Conservation (phyloP, 2,888 invertebrate species). For the Cosmopolites sordidus region DNA sequence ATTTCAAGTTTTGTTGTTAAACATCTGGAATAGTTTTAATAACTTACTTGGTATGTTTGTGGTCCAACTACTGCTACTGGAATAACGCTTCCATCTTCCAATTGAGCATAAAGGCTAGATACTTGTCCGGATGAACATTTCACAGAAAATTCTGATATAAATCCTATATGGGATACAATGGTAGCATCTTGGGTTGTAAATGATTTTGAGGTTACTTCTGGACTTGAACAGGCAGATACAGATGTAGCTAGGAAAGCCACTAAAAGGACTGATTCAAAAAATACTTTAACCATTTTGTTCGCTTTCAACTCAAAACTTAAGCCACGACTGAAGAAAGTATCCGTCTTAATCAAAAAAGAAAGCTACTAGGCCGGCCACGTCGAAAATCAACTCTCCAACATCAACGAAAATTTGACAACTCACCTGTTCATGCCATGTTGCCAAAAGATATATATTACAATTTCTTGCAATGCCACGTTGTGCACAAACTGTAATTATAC, state of each 20-base stretch:
- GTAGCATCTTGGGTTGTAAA: slow-evolving; percentile 93
- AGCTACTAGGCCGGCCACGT: slow-evolving; percentile 9
- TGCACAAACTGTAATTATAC: too few relatives aligned
- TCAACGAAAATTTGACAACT: slow-evolving; percentile 9
- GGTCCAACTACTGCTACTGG: slow-evolving; percentile 76
- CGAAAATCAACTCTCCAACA: slow-evolving; percentile 6
- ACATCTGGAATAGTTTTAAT: slow-evolving; percentile 1
- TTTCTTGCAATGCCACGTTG: slow-evolving; percentile 7
- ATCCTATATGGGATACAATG: slow-evolving; percentile 83
- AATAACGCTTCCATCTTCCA: slow-evolving; percentile 78
- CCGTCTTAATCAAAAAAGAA: slow-evolving; percentile 7
- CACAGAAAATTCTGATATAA: slow-evolving; percentile 84
- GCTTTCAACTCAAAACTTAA: slow-evolving; percentile 1
- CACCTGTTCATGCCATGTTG: slow-evolving; percentile 2
- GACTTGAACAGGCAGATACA: slow-evolving; percentile 51
- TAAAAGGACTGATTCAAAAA: slow-evolving; percentile 23
- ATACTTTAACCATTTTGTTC: slow-evolving; percentile 27
- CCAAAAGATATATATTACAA: neutral
- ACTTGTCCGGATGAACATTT: slow-evolving; percentile 66
- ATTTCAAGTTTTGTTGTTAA: slow-evolving; percentile 2
- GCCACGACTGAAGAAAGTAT: slow-evolving; percentile 4
- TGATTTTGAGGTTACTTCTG: slow-evolving; percentile 68
- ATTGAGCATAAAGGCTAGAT: slow-evolving; percentile 77
- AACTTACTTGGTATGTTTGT: slow-evolving; percentile 78
- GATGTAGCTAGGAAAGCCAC: slow-evolving; percentile 30